phyloP scores from a whole-genome alignment of 2,888 invertebrate species.

The Macrosiphum euphorbiae region DNA sequence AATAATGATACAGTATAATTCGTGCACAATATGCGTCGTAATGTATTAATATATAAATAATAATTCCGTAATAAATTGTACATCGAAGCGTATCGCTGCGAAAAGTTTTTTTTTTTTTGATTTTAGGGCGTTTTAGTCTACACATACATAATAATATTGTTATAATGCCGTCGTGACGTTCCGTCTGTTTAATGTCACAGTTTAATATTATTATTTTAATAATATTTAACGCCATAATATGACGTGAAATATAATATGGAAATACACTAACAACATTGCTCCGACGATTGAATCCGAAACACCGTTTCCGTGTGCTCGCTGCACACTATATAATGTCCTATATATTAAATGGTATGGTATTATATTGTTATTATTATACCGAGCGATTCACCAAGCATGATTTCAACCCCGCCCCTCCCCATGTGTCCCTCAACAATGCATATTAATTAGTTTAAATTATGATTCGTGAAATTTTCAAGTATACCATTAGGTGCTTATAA shows the following conservation, averaged over 20 bases:
- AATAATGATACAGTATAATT: neutral
- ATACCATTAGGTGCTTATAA: neutral
- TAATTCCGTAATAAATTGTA: neutral
- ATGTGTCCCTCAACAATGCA: neutral
- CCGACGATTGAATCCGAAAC: neutral
- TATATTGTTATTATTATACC: neutral
- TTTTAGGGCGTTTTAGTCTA: slow-evolving; percentile 6
- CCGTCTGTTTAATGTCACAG: neutral
- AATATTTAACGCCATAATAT: neutral
- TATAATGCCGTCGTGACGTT: neutral
- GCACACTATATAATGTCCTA: neutral
- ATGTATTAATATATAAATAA: neutral
- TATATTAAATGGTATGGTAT: neutral
- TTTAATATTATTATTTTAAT: neutral
- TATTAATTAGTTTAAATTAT: neutral
- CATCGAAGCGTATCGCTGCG: neutral
- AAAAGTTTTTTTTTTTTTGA: neutral
- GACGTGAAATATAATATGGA: neutral
- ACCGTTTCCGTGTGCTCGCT: neutral
- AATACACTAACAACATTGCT: neutral
- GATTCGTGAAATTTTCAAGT: neutral
- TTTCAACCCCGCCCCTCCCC: neutral
- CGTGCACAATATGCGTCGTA: neutral
- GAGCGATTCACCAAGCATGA: neutral
- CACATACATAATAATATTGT: neutral